Percentiles rank a stretch among this genome's conserved stretches.
These are phyloP conservation scores for Neolamprologus cancellatus DNA, from an alignment of 2,113 vertebrate genomes.

Conservation along the genomic window DNA sequence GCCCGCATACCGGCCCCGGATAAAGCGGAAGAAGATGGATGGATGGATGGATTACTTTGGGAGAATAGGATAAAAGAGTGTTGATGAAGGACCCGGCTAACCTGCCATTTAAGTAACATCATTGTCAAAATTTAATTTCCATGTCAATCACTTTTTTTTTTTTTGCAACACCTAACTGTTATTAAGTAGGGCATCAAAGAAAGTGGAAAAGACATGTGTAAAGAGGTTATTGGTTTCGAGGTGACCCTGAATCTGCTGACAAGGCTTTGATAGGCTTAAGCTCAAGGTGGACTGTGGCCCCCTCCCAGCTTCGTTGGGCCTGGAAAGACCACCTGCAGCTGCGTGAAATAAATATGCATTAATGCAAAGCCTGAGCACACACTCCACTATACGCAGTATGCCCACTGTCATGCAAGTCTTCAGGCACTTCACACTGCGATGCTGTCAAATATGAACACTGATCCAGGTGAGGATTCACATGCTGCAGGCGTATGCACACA, in stretches of 20 bases:
- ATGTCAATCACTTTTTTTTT: neutral
- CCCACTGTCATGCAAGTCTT: neutral
- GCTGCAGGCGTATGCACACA: neutral
- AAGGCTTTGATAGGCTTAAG: constrained; percentile 33
- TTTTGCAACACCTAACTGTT: neutral
- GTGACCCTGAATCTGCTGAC: constrained; percentile 43
- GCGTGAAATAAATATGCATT: constrained; percentile 55
- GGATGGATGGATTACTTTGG: neutral
- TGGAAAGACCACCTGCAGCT: constrained; percentile 38
- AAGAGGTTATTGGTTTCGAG: neutral
- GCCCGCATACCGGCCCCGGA: too few species aligned
- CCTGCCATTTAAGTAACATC: neutral
- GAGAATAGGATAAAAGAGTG: neutral
- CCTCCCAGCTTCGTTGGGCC: constrained; percentile 1
- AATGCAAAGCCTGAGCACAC: constrained; percentile 5
- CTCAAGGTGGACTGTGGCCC: constrained; percentile 11
- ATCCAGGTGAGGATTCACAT: neutral
- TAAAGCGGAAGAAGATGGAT: neutral
- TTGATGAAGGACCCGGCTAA: neutral
- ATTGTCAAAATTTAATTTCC: neutral
- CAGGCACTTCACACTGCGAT: neutral
- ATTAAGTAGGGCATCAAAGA: neutral
- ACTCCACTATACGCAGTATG: neutral
- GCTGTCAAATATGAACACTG: neutral
- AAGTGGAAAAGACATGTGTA: neutral